Evolutionary conservation across 2,888 invertebrate species (phyloP).

Genomic region (Conomelus anceps): DNA sequence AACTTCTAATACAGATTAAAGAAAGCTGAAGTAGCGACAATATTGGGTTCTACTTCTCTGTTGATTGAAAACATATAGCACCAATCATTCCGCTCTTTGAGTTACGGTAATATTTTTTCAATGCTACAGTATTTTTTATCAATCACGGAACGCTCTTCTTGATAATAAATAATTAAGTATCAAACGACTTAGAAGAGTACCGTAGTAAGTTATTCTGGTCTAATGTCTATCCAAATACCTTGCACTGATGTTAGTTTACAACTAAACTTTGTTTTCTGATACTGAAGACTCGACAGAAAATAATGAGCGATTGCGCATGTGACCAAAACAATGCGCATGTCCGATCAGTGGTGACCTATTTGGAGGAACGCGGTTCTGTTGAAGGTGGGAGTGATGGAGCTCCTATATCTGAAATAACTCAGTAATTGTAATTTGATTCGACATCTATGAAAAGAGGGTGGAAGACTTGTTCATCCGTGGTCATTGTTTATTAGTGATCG

Average conservation of each 20-base stretch:
- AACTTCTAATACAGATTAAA: not conserved
- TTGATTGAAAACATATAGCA: not conserved
- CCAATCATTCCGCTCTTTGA: not conserved
- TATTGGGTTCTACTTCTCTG: not conserved
- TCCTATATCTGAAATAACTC: not conserved
- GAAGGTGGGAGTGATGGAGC: not conserved
- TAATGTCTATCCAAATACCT: too few relatives aligned
- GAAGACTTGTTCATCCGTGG: not conserved
- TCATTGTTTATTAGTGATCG: not conserved
- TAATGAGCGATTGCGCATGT: not conserved
- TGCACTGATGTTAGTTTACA: not conserved
- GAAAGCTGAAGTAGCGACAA: not conserved
- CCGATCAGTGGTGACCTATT: not conserved
- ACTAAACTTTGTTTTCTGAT: not conserved
- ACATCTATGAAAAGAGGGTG: not conserved
- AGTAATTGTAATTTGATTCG: not conserved
- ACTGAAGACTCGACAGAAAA: not conserved
- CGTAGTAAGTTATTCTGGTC: not conserved
- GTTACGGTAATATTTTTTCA: not conserved
- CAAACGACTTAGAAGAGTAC: not conserved
- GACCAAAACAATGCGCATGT: not conserved
- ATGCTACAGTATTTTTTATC: not conserved
- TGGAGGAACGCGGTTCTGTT: not conserved
- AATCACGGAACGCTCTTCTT: not conserved
- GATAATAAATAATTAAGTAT: not conserved